phyloP scores from a whole-genome alignment of 2,888 invertebrate genomes.

The Actias luna region DNA sequence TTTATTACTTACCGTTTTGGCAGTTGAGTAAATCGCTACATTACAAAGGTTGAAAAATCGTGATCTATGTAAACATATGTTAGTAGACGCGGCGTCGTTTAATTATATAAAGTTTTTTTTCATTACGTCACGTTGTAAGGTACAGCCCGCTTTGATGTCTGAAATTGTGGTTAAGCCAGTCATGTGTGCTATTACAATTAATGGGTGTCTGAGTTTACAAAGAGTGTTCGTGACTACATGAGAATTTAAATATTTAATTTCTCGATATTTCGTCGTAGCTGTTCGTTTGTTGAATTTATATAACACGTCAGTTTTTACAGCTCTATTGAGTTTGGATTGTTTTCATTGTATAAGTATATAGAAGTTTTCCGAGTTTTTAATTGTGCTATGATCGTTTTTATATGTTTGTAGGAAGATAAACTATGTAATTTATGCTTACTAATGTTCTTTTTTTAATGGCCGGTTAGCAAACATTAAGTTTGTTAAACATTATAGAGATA shows the following conservation, averaged over 20 bases:
- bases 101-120: conserved; percentile 11
- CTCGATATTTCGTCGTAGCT: conserved; percentile 12
- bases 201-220: conserved; percentile 11
- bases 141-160: conserved; percentile 17
- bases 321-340: not conserved
- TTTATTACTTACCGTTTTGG: too few relatives aligned
- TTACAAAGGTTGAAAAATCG: too few relatives aligned
- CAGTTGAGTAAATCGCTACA: too few relatives aligned
- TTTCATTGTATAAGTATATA: not conserved
- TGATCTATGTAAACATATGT: not conserved
- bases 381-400: not conserved
- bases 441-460: too few relatives aligned
- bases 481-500: too few relatives aligned
- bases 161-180: conserved; percentile 14
- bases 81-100: not conserved
- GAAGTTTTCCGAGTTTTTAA: not conserved
- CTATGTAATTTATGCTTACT: too few relatives aligned
- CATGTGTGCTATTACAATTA: conserved; percentile 19
- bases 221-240: conserved; percentile 2
- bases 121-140: conserved; percentile 8
- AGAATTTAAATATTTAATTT: conserved; percentile 16
- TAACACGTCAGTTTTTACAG: not conserved
- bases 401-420: not conserved
- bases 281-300: not conserved
- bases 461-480: too few relatives aligned